Percentiles rank a stretch among this genome's conserved stretches.
Evolutionary conservation across 2,888 invertebrate genomes (phyloP).

Genomic region (Dione juno): DNA sequence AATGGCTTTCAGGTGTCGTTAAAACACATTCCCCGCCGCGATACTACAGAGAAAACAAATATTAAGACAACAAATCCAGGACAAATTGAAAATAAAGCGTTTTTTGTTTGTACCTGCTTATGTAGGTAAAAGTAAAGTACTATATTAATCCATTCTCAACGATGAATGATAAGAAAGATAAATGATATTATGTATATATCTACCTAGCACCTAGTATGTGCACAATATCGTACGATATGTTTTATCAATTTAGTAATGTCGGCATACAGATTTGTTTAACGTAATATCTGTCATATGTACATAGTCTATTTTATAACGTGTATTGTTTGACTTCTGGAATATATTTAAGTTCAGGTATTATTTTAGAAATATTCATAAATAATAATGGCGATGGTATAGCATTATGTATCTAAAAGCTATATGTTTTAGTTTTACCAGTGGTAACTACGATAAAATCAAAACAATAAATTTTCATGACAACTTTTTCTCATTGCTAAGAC

Average conservation of each 20-base stretch:
- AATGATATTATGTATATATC: too few species aligned
- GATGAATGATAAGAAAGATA: constrained; percentile 13
- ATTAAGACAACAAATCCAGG: not conserved
- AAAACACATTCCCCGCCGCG: not conserved
- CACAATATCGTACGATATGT: constrained; percentile 20
- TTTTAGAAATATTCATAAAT: not conserved
- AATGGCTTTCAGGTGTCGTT: not conserved
- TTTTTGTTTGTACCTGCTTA: not conserved
- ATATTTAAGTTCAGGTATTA: too few species aligned
- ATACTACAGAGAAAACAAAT: not conserved
- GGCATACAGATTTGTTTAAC: constrained; percentile 9
- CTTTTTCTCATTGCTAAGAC: too few species aligned
- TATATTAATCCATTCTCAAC: constrained; percentile 19
- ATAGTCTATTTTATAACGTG: not conserved
- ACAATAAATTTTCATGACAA: too few species aligned
- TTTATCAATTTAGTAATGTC: constrained; percentile 20
- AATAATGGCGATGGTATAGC: not conserved
- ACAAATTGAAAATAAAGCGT: not conserved
- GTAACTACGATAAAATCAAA: too few species aligned
- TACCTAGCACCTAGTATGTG: not conserved
- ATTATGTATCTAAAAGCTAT: too few species aligned
- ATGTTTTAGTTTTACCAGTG: too few species aligned
- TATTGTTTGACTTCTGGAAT: too few species aligned
- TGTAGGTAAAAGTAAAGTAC: not conserved
- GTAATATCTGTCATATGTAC: not conserved